These are phyloP conservation scores for Andrena praecox DNA, from an alignment of 2,888 invertebrate genomes.

Conservation along the genomic window DNA sequence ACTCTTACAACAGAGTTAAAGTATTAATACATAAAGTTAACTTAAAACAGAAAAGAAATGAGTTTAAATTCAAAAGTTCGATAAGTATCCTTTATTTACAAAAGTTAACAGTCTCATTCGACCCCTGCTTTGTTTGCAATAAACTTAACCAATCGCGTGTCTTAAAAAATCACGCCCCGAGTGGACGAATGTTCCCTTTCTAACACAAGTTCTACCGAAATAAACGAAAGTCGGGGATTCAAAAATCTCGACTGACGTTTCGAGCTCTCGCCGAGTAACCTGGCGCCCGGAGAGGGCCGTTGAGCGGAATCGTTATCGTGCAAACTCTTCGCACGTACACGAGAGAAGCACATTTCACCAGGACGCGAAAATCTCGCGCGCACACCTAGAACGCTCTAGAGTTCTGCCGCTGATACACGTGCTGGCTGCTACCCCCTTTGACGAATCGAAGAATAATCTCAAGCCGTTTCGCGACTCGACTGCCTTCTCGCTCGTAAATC, in stretches of 20 bases:
- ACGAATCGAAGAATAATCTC: slow-evolving; percentile 23
- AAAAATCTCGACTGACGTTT: background rate
- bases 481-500: slow-evolving; percentile 22
- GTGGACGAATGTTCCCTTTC: too few species aligned
- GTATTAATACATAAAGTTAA: too few species aligned
- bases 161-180: too few species aligned
- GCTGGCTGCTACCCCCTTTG: slow-evolving; percentile 1
- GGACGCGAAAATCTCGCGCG: background rate
- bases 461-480: background rate
- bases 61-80: too few species aligned
- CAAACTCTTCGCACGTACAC: background rate
- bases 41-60: too few species aligned
- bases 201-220: too few species aligned
- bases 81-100: too few species aligned
- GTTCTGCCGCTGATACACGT: background rate
- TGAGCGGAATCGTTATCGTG: slow-evolving; percentile 1
- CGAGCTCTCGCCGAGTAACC: slow-evolving; percentile 16
- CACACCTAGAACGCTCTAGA: background rate
- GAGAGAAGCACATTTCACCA: background rate
- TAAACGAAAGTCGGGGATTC: background rate
- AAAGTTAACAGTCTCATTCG: too few species aligned
- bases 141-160: too few species aligned
- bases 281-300: background rate
- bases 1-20: too few species aligned
- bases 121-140: too few species aligned